phyloP scores from a whole-genome alignment of 2,113 vertebrate species.

The Entelurus aequoreus region DNA sequence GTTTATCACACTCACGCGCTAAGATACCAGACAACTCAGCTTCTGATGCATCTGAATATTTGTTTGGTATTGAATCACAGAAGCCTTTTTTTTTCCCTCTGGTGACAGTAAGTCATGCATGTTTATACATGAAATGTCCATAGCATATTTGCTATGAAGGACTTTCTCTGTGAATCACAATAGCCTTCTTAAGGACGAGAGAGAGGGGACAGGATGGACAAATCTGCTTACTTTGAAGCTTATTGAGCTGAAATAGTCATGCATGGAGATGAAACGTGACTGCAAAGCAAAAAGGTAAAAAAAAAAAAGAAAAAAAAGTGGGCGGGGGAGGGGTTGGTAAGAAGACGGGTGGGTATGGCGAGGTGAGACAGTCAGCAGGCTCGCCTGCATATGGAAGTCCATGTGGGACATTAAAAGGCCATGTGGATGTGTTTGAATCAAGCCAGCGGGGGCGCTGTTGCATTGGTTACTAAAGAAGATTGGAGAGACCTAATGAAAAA shows the following conservation, averaged over 20 bases:
- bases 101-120: slow-evolving; percentile 68
- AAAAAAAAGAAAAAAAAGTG: too few species aligned
- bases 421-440: slow-evolving; percentile 72
- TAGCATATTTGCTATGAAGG: slow-evolving; percentile 75
- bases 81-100: slow-evolving; percentile 49
- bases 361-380: slow-evolving; percentile 45
- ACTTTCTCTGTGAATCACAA: slow-evolving; percentile 76
- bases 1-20: slow-evolving; percentile 73
- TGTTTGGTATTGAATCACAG: slow-evolving; percentile 58
- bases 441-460: slow-evolving; percentile 53
- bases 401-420: slow-evolving; percentile 53
- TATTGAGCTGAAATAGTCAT: slow-evolving; percentile 80
- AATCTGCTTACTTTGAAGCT: slow-evolving; percentile 82
- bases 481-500: too few species aligned
- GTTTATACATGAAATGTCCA: slow-evolving; percentile 76
- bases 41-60: slow-evolving; percentile 53
- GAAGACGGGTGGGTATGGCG: slow-evolving; percentile 45
- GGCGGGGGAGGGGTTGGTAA: slow-evolving; percentile 36
- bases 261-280: slow-evolving; percentile 72
- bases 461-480: too few species aligned
- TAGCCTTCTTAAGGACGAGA: slow-evolving; percentile 69
- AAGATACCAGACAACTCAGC: slow-evolving; percentile 59
- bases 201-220: slow-evolving; percentile 61
- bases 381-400: not conserved
- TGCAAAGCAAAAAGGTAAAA: slow-evolving; percentile 72